These are phyloP conservation scores for Agriopis marginaria DNA, from an alignment of 2,888 invertebrate genomes.

Conservation along the genomic window DNA sequence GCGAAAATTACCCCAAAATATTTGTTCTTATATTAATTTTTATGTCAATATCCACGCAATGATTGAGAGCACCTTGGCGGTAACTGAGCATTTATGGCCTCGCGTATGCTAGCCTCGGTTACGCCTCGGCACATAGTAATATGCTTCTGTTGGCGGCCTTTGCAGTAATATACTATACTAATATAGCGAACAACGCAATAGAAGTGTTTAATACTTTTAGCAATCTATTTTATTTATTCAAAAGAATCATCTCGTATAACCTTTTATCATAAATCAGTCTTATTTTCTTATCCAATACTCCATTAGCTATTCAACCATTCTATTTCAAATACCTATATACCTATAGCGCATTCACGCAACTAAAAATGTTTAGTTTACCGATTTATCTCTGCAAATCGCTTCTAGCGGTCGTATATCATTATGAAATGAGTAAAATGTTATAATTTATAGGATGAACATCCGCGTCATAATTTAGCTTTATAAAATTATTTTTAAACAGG, in stretches of 20 bases:
- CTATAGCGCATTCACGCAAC: conserved; percentile 4
- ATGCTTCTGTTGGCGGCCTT: too few species aligned
- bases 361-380: conserved; percentile 31
- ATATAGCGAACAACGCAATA: neutral
- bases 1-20: too few species aligned
- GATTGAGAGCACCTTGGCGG: too few species aligned
- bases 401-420: conserved; percentile 42
- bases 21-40: too few species aligned
- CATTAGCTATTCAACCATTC: conserved; percentile 22
- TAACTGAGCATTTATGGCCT: too few species aligned
- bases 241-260: neutral
- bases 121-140: too few species aligned
- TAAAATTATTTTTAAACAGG: conserved; percentile 32
- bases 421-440: conserved; percentile 42
- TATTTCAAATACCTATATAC: conserved; percentile 11
- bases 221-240: conserved; percentile 3
- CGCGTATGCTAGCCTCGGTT: too few species aligned
- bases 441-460: conserved; percentile 48
- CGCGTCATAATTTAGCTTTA: conserved; percentile 43
- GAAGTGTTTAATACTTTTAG: neutral
- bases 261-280: conserved; percentile 26
- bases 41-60: too few species aligned
- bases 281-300: conserved; percentile 4
- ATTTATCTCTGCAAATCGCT: conserved; percentile 41
- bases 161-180: too few species aligned